Percentiles rank a stretch among this genome's conserved stretches.
These are phyloP conservation scores for Phenganax marumi DNA, from an alignment of 92 coral and sea anemone species.

Conservation along the genomic window DNA sequence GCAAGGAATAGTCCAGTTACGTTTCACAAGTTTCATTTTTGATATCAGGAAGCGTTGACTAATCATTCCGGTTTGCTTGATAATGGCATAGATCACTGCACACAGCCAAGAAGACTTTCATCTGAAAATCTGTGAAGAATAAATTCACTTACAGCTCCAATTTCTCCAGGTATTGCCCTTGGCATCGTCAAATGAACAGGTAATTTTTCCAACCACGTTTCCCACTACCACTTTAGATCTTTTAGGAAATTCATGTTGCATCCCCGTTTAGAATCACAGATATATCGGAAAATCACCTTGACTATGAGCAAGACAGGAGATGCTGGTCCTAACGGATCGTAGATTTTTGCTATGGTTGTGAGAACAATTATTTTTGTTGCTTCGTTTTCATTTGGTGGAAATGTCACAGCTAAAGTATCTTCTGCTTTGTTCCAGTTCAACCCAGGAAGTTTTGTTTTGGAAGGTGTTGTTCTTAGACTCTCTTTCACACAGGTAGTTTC, in stretches of 20 bases:
- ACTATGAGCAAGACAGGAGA: not conserved
- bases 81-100: conserved; percentile 39
- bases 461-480: conserved; percentile 6
- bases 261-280: conserved; percentile 13
- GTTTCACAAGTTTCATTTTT: conserved; percentile 36
- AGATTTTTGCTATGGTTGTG: not conserved
- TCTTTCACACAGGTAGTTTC: conserved; percentile 33
- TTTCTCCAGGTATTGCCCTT: not conserved
- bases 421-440: conserved; percentile 22
- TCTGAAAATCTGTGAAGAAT: conserved; percentile 41
- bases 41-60: conserved; percentile 35
- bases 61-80: conserved; percentile 16
- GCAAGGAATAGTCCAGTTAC: conserved; percentile 17
- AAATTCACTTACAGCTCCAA: not conserved
- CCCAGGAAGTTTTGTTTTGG: conserved; percentile 28
- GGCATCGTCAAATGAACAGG: not conserved
- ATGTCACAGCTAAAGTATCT: not conserved
- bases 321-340: conserved; percentile 24
- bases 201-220: not conserved
- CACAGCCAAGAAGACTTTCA: conserved; percentile 34
- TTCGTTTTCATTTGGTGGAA: not conserved
- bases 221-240: not conserved
- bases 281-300: conserved; percentile 23
- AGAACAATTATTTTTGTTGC: conserved; percentile 14
- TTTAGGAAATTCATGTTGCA: not conserved